These are phyloP conservation scores for Hoplias malabaricus DNA, from an alignment of 2,113 vertebrate genomes.

Conservation along the genomic window DNA sequence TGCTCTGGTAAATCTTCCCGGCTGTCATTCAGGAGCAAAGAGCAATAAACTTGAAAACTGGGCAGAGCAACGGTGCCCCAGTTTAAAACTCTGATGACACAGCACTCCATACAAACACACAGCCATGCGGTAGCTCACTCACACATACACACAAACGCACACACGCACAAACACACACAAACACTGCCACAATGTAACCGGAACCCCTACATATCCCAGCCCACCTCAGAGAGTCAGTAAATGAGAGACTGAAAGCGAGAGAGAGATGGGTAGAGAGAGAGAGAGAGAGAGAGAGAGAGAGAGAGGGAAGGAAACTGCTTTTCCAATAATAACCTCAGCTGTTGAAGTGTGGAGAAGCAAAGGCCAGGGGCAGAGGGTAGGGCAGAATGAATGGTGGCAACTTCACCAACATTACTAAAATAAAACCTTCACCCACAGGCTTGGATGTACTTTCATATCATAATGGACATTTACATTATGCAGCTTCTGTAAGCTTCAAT, in stretches of 20 bases:
- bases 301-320: slow-evolving; percentile 44
- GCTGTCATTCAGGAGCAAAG: neutral
- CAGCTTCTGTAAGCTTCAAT: too few species aligned
- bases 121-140: slow-evolving; percentile 16
- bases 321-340: slow-evolving; percentile 70
- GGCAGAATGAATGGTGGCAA: slow-evolving; percentile 20
- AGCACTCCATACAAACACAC: slow-evolving; percentile 43
- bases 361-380: neutral
- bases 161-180: slow-evolving; percentile 34
- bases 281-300: slow-evolving; percentile 5
- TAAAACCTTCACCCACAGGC: neutral
- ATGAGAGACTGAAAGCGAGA: slow-evolving; percentile 15
- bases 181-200: slow-evolving; percentile 41
- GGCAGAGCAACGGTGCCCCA: slow-evolving; percentile 3
- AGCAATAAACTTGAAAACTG: neutral
- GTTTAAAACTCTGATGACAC: slow-evolving; percentile 41
- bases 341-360: slow-evolving; percentile 33
- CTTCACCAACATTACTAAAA: neutral
- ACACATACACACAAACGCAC: neutral
- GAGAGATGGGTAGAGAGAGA: slow-evolving; percentile 25
- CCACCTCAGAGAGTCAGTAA: neutral
- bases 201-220: slow-evolving; percentile 39
- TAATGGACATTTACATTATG: too few species aligned
- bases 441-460: too few species aligned
- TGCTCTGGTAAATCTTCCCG: neutral